Base-by-base conservation (phyloP, 2,113 vertebrate genomes). In the Elgaria multicarinata region DNA sequence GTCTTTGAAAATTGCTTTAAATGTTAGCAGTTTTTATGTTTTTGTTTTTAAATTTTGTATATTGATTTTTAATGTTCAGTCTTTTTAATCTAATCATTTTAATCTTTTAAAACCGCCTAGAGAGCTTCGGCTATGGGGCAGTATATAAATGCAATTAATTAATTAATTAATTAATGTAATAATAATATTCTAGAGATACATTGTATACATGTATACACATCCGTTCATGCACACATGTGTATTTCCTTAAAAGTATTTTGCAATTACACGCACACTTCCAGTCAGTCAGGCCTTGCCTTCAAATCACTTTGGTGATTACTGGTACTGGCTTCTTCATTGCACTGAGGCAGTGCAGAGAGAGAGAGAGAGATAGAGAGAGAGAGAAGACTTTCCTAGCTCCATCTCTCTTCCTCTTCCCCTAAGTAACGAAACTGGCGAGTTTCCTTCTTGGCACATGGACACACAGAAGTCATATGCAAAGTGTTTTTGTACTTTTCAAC, bases 401-500 rank as follows among this genome's bases (percentile, higher is more conserved):
- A 16, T 39, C 55, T 88, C 66, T 82, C 39, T 64, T 88, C 67
- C 50, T 46, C 20, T 82, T n/a, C 69, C 26, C 12, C 10, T 66
- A 76, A 90, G 44, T 76, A 90, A 82, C 75, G 44, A 67, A 90
- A 72, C 20, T 0, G 0, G 90, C 91, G 92, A 87, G 9, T 7
- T 58, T 78, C 67, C 22, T 92, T 92, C 72, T 90, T 93, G 89
- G 74, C 81, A 93, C 20, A 84, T 12, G 8, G 39, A 16, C 72
- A 83, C 0, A 90, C 36, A 83, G 39, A 92, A 90, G 86, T 80
- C n/a, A 91, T 62, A 93, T 67, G 20, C 2, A 14, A 78, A 1
- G 53, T 53, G 7, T 28, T 86, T 87, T 91, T 92, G 10, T 76
- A 18, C 89, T 93, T 95, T 88, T 94, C 39, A n/a, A 78, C 72